Evolutionary conservation across 2,113 vertebrate genomes (phyloP).

Genomic region (Opisthocomus hoazin): DNA sequence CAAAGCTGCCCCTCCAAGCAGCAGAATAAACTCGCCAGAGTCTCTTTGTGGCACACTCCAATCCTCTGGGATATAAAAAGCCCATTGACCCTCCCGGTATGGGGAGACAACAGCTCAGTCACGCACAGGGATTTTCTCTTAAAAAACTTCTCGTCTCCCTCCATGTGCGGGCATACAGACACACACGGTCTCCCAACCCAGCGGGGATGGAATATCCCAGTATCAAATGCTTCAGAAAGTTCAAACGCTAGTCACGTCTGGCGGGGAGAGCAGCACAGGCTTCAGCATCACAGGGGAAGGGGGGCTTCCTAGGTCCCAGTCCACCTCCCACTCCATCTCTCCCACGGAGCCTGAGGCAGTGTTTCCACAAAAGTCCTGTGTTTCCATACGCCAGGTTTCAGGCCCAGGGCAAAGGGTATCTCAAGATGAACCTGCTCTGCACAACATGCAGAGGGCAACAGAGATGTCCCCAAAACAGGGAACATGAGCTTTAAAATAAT

Average conservation of each 20-base stretch:
- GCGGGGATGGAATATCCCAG: background rate
- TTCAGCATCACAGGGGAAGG: background rate
- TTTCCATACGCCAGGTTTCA: background rate
- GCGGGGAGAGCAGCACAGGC: background rate
- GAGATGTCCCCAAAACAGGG: background rate
- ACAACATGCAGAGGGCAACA: background rate
- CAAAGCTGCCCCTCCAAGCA: background rate
- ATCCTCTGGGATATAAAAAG: constrained; percentile 62
- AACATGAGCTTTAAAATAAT: background rate
- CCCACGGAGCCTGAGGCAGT: background rate
- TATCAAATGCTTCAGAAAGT: background rate
- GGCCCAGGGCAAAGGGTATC: background rate
- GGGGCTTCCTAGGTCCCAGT: background rate
- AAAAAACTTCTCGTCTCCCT: background rate
- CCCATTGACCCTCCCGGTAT: constrained; percentile 42
- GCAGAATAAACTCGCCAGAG: background rate
- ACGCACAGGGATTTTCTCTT: background rate
- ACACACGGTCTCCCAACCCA: background rate
- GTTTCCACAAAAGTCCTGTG: background rate
- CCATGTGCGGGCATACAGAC: accelerated
- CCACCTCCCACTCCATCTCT: background rate
- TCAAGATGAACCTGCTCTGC: background rate
- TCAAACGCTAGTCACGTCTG: background rate
- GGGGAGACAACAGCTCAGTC: constrained; percentile 5
- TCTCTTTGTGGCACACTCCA: background rate